Base-by-base conservation (phyloP, 2,113 vertebrate species). In the Sarotherodon lohbergeri region DNA sequence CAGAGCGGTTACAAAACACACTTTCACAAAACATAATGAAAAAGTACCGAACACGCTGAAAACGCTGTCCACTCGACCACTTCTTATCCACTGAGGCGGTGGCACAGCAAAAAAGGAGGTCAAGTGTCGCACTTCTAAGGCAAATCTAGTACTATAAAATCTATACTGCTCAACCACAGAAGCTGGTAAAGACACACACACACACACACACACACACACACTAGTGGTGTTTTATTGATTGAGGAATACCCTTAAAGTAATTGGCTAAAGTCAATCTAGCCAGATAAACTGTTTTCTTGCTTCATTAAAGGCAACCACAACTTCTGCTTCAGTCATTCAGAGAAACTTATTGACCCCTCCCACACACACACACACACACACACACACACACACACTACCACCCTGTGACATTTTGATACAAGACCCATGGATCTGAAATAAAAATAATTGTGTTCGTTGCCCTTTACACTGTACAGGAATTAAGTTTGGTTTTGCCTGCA, bases 201-300 rank as follows among this genome's bases (percentile, higher is more conserved):
- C 9, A 29, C 27, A 71, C 52, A 27, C 7, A 13, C n/a, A 19
- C 85, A 68, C 16, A 63, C 84, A 71, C 55, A 41, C 10, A 12
- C 8, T 61, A 78, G 89, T 63, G 57, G 89, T 80, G 66, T 89
- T 83, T 79, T 93, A 95, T 95, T 93, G 95, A 95, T 94, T 92
- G 76, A 90, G 73, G 86, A 93, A 92, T 91, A 89, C 57, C 92
- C 93, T 93, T 93, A 90, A 94, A 92, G 93, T 93, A 95, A 95
- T 94, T 93, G 94, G 90, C 83, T 92, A 79, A 90, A 91, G 93
- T 94, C 93, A 95, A 90, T 92, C 89, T 56, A 63, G 84, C 92
- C 85, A 94, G 90, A 94, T 94, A 92, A 95, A 95, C 93, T 90
- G 90, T 92, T 95, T 93, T 95, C 90, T 88, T 94, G 90, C 89